Evolutionary conservation across 2,888 invertebrate species (phyloP), one percentile per base, ranked within the genome.

Genomic region (Calliphora vomitoria): DNA sequence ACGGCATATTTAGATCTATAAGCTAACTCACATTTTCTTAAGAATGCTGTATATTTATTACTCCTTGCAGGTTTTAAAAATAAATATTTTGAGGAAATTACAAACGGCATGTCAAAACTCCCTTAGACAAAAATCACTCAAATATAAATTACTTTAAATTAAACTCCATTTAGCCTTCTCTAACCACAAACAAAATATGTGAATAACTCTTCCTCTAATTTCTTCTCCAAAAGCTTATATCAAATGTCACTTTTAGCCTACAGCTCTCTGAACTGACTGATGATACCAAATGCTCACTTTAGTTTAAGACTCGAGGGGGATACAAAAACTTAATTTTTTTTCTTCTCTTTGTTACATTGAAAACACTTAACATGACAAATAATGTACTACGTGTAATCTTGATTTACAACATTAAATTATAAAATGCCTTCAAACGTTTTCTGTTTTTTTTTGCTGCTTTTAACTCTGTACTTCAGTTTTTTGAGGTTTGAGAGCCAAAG

Each of bases 341-440:
- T 41, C 13, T 55, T 55, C 18, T 44, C 72, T 18, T 58, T 66
- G 41, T 62, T 47, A 15, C n/a, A 20, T 47, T 58, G n/a, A 69
- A n/a, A 58, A 82, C 74, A 75, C 72, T 83, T 76, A 83, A 87
- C 86, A 80, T 83, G 80, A 80, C 75, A 83, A 83, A 83, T 76
- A 76, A 87, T 35, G 35, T 35, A 86, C 80, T 80, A 80, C 83
- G 83, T 83, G 86, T 83, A 83, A 84, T 82, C 81, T 82, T 87
- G 87, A 87, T 84, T 82, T 82, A 87, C 76, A 82, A 79, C 82
- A 78, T 82, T 68, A 84, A 84, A 72, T 81, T 87, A 74, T 69
- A 82, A 85, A 87, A 87, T 87, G 82, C 87, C 87, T 87, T 81
- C 81, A 87, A 87, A 78, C 78, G 66, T 53, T 85, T 60, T 79